These are phyloP conservation scores for Azemiops feae DNA, from an alignment of 2,113 vertebrate genomes.

Conservation along the genomic window DNA sequence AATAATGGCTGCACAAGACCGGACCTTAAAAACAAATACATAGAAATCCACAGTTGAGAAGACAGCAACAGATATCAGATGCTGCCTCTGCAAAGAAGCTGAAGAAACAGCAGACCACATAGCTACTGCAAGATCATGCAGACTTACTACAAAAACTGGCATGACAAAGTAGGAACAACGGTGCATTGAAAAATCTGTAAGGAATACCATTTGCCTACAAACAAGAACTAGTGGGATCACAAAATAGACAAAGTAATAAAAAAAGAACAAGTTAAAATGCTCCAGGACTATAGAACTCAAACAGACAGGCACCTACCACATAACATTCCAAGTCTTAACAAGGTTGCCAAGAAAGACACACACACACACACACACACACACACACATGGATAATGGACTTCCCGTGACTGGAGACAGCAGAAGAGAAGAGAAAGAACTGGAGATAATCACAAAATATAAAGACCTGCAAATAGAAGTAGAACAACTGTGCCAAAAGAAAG, in stretches of 20 bases:
- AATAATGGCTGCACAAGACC: not conserved
- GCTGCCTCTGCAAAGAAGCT: not conserved
- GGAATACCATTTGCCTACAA: too few species aligned
- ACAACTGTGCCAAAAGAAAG: not conserved
- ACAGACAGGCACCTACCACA: not conserved
- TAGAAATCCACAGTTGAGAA: not conserved
- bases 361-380: too few species aligned
- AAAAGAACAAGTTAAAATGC: not conserved
- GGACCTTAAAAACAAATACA: not conserved
- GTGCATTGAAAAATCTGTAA: too few species aligned
- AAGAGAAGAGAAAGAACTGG: not conserved
- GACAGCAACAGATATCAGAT: not conserved
- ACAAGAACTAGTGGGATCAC: too few species aligned
- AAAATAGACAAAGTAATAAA: too few species aligned
- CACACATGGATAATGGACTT: not conserved
- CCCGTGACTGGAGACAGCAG: not conserved
- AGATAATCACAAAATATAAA: not conserved
- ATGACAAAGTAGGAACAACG: too few species aligned
- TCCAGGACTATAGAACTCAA: not conserved
- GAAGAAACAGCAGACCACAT: not conserved
- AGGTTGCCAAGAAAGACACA: not conserved
- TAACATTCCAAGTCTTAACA: not conserved
- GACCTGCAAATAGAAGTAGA: not conserved
- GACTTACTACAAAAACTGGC: not conserved
- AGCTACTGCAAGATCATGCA: not conserved